Conservation (phyloP, 2,888 invertebrate genomes). For the Pristionchus exspectatus region DNA sequence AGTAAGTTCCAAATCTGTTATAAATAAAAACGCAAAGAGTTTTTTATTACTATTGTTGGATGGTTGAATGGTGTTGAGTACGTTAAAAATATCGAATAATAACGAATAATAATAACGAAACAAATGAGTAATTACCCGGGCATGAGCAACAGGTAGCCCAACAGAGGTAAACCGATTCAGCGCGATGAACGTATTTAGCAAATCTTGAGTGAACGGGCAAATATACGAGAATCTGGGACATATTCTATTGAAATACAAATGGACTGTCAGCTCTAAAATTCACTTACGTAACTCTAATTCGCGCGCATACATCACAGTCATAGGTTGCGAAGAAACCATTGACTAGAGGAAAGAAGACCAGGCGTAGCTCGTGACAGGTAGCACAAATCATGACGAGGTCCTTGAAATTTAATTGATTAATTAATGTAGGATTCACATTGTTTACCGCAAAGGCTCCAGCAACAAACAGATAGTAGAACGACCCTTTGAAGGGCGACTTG, state of each 20-base stretch:
- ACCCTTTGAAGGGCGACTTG: background rate
- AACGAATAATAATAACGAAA: too few relatives aligned
- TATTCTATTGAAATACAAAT: background rate
- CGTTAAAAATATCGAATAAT: too few relatives aligned
- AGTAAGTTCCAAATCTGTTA: background rate
- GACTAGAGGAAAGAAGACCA: background rate
- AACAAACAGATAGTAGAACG: background rate
- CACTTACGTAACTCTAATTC: background rate
- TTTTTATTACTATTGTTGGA: background rate
- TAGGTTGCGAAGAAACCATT: background rate
- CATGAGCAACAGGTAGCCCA: background rate
- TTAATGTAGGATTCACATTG: too few relatives aligned
- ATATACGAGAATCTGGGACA: background rate
- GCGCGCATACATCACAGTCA: background rate
- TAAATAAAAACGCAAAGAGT: too few relatives aligned
- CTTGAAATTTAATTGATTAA: background rate
- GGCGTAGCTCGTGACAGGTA: background rate
- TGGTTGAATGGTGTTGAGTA: background rate
- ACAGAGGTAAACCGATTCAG: background rate
- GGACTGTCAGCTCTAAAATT: background rate
- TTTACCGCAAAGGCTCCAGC: background rate
- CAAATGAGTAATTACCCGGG: background rate
- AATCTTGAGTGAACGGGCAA: background rate
- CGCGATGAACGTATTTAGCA: background rate
- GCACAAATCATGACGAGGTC: background rate